Base-by-base conservation (phyloP, 2,113 vertebrate genomes). In the Acinonyx jubatus region DNA sequence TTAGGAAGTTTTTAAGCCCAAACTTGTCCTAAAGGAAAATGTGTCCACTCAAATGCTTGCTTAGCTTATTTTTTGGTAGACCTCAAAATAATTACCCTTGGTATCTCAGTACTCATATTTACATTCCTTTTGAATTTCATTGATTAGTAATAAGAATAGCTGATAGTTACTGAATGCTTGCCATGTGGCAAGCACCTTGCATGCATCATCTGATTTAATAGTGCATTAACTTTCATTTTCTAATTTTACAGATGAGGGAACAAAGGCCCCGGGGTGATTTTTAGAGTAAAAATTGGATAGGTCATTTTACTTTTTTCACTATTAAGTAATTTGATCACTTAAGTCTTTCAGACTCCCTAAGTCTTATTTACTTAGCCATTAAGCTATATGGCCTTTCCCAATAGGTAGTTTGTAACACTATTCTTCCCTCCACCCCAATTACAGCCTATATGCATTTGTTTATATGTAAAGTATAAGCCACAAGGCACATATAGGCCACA, bases 91-190 rank as follows among this genome's bases (percentile, higher is more conserved):
- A 81, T 93, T 90, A 80, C 18, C 90, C 82, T 68, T 82, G 29
- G 2, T 78, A 85, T 92, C 61, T 94, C n/a, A 89, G n/a, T 52
- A 86, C 12, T 90, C 71, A 61, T 61, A 74, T 88, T 91, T 80
- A 80, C 48, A 48, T 12, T 68, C 83, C 50, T 94, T 73, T 92
- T 94, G 48, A 36, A 94, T 83, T 83, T 81, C 41, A 79, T 65
- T 50, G 48, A 55, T 89, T 93, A 79, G 33, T 89, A 90, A 31
- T 91, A 71, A 63, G 57, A 55, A 80, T 94, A 63, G 57, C 41
- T 41, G 15, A 21, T 97, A 82, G 82, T 96, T 83, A 71, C 81
- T 84, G 50, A 94, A 95, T 87, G 66, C 48, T 80, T 94, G 36
- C 25, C 63, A 50, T 57, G 63, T 87, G 78, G 48, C 25, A 73